Percentiles rank a stretch among this genome's conserved stretches.
Conservation (phyloP, 2,113 vertebrate genomes). For the Columbina picui region DNA sequence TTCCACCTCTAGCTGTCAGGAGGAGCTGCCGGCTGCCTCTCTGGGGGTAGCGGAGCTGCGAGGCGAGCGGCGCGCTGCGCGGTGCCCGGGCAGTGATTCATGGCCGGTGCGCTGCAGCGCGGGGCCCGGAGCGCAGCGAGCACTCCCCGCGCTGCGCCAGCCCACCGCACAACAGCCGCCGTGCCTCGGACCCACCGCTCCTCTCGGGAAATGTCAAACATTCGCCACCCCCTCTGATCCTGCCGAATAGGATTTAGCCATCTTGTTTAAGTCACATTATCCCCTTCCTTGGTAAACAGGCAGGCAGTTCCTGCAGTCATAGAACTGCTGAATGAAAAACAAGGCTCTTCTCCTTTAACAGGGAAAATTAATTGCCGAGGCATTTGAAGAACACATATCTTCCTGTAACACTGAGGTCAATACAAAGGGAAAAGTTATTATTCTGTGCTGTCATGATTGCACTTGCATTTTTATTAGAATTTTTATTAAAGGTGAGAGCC, state of each 20-base stretch:
- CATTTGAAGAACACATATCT: constrained; percentile 13
- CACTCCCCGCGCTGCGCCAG: neutral
- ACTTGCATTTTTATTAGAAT: neutral
- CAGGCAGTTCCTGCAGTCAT: constrained; percentile 13
- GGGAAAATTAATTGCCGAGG: constrained; percentile 12
- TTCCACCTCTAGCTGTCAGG: constrained; percentile 87
- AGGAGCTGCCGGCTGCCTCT: constrained; percentile 77
- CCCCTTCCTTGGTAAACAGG: neutral
- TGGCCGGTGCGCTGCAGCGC: constrained; percentile 43
- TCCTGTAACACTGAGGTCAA: neutral
- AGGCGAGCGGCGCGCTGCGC: constrained; percentile 53
- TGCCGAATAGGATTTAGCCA: constrained; percentile 21
- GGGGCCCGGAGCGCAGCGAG: no score
- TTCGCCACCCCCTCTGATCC: neutral
- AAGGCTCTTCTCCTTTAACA: constrained; percentile 21
- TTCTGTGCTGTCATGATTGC: neutral
- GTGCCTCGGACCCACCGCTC: constrained; percentile 36
- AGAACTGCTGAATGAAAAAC: constrained; percentile 15
- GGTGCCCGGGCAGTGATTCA: constrained; percentile 68
- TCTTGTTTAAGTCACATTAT: constrained; percentile 29
- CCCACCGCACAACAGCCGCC: neutral
- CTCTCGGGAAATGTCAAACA: constrained; percentile 7
- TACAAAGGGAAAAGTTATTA: constrained; percentile 22
- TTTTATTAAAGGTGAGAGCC: neutral
- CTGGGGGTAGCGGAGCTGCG: constrained; percentile 52